A percentile compares a stretch with the other conserved stretches of the same genome.
These are phyloP conservation scores for Lerema accius DNA, from an alignment of 1,140 invertebrate genomes.

Conservation along the genomic window DNA sequence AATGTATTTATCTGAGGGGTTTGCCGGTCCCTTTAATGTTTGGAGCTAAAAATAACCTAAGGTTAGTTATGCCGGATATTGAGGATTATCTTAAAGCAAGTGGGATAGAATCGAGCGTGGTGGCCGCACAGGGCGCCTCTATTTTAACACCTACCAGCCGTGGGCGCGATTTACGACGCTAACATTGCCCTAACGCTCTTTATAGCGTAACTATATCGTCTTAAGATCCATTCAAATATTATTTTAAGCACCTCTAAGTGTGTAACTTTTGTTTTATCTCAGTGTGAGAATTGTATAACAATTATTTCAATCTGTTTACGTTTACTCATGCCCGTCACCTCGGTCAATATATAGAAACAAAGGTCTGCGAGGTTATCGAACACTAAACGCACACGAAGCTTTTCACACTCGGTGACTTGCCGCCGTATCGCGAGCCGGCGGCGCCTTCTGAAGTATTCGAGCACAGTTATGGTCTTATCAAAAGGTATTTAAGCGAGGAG, in stretches of 20 bases:
- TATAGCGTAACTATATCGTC: conserved; percentile 22
- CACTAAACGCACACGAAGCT: conserved; percentile 36
- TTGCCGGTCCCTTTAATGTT: conserved; percentile 6
- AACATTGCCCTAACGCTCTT: conserved; percentile 38
- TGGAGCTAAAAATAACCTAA: conserved; percentile 55
- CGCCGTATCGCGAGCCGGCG: conserved; percentile 37
- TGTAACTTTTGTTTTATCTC: not conserved
- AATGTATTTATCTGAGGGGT: conserved; percentile 11
- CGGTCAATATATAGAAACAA: conserved; percentile 27
- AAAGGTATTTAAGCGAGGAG: not conserved
- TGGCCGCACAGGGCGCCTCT: conserved; percentile 73
- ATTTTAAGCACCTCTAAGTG: conserved; percentile 12
- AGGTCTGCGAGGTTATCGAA: conserved; percentile 44
- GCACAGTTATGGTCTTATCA: conserved; percentile 9
- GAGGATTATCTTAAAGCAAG: conserved; percentile 76
- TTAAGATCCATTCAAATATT: conserved; percentile 44
- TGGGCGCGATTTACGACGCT: conserved; percentile 73
- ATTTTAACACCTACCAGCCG: conserved; percentile 76
- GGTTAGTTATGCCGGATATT: conserved; percentile 68
- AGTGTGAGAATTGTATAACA: too few species aligned
- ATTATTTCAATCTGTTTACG: too few species aligned
- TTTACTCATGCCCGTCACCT: too few species aligned
- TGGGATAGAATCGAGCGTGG: conserved; percentile 65
- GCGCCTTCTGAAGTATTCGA: conserved; percentile 35
- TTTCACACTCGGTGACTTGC: conserved; percentile 36